Evolutionary conservation across 2,113 vertebrate genomes (phyloP), one percentile per base, ranked within the genome.

Genomic region (Mastomys natalensis): DNA sequence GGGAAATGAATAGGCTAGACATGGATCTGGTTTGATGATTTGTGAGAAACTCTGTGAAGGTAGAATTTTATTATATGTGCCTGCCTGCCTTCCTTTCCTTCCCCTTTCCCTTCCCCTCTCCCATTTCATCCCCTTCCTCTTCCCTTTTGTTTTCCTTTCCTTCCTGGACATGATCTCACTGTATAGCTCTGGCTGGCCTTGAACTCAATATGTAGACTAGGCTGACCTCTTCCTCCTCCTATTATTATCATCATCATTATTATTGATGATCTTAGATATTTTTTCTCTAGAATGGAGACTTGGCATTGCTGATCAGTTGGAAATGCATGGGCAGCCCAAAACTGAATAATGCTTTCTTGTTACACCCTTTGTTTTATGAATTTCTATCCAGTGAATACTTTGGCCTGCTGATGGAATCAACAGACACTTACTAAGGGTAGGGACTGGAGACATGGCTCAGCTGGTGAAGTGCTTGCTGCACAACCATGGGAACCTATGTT

Each of bases 331-430:
- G 43, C 51, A 81, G 31, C 53, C 17, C 64, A 43, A 60, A 68
- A 94, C 55, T 45, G 31, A 48, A 51, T 74, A 26, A 87, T 95
- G 89, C 70, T 53, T 94, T 80, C 53, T 93, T 48, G 19, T 3
- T 94, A 1, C 90, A 43, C 40, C 15, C 91, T 96, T 51, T 94
- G 0, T 72, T 92, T 55, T 94, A 17, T 76, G 62, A 60, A 78
- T 55, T 68, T 34, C 31, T 80, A 88, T 4, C 16, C 68, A 21
- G 48, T 87, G 37, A 89, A 80, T 24, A 60, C 31, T 66, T 17
- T 66, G 66, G 48, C 15, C 51, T 29, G 34, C 58, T 96, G 66
- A 77, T 87, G 94, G 86, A 97, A 22, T 77, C 37, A 89, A 1
- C 21, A 96, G n/a, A 21, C 7, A 1, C n/a, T n/a, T n/a, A n/a